phyloP scores from a whole-genome alignment of 2,797 vertebrate genomes.

The Eulemur rubriventer region DNA sequence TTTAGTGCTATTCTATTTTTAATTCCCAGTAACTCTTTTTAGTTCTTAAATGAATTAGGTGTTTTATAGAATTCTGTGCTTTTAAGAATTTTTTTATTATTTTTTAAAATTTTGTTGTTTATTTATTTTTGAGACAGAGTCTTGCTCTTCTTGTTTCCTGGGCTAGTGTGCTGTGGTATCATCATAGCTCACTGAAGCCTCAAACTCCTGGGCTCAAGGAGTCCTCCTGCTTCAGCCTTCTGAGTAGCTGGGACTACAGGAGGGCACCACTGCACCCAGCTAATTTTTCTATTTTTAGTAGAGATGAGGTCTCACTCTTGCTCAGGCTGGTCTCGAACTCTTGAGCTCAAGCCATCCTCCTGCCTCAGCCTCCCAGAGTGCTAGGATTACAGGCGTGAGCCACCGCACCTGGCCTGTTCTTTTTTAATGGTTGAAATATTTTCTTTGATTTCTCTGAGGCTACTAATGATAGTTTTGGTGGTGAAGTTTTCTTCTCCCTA shows the following conservation, averaged over 20 bases:
- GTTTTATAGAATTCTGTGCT: neutral
- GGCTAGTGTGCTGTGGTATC: neutral
- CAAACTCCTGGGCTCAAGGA: neutral
- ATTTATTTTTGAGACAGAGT: neutral
- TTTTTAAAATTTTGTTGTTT: neutral
- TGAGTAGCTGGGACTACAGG: neutral
- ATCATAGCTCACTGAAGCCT: neutral
- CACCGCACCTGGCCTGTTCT: neutral
- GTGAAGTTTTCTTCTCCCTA: neutral
- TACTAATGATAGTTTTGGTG: neutral
- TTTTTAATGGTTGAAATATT: neutral
- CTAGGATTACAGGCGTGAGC: neutral
- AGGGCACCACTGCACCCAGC: neutral
- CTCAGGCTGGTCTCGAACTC: neutral
- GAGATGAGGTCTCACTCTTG: neutral
- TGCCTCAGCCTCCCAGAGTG: neutral
- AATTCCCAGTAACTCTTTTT: neutral
- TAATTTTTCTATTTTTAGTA: neutral
- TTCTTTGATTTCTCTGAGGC: neutral
- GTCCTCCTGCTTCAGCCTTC: neutral
- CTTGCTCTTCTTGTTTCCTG: neutral
- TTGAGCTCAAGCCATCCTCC: neutral
- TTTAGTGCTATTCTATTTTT: neutral
- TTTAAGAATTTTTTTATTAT: neutral
- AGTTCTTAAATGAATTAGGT: neutral